These are phyloP conservation scores for Odontesthes bonariensis DNA, from an alignment of 2,113 vertebrate genomes.

Conservation along the genomic window DNA sequence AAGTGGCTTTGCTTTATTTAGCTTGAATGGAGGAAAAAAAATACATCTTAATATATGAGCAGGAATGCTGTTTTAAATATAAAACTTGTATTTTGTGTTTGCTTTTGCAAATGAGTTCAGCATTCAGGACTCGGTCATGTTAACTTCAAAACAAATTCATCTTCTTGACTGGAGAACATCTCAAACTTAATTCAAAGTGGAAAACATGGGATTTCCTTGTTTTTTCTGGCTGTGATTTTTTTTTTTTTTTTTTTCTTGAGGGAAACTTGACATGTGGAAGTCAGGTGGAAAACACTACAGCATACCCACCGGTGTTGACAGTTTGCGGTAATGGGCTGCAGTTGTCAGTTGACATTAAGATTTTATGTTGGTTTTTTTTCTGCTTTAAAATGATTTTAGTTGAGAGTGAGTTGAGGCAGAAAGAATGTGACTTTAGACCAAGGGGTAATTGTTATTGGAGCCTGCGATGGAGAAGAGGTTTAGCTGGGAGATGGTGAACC, in stretches of 20 bases:
- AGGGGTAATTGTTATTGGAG: neutral
- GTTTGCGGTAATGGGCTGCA: constrained; percentile 18
- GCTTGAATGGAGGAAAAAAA: neutral
- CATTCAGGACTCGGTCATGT: constrained; percentile 10
- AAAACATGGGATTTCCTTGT: constrained; percentile 27
- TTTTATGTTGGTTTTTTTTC: neutral
- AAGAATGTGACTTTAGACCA: neutral
- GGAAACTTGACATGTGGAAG: constrained; percentile 21
- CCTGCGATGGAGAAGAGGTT: constrained; percentile 18
- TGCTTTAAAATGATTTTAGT: neutral
- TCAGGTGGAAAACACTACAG: constrained; percentile 34
- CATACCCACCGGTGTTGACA: constrained; percentile 16
- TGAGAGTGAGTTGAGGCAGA: neutral
- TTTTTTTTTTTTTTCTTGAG: no score
- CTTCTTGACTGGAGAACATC: constrained; percentile 1
- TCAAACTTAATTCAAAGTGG: constrained; percentile 16
- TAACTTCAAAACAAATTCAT: constrained; percentile 16
- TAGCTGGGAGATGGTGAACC: constrained; percentile 16
- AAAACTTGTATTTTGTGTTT: neutral
- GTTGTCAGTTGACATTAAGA: constrained; percentile 9
- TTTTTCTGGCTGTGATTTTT: constrained; percentile 30
- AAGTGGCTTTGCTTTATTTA: neutral
- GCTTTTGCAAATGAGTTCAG: neutral
- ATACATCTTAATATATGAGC: no score
- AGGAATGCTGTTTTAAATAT: no score